Base-by-base conservation (phyloP, 2,113 vertebrate genomes). In the Protobothrops mucrosquamatus region DNA sequence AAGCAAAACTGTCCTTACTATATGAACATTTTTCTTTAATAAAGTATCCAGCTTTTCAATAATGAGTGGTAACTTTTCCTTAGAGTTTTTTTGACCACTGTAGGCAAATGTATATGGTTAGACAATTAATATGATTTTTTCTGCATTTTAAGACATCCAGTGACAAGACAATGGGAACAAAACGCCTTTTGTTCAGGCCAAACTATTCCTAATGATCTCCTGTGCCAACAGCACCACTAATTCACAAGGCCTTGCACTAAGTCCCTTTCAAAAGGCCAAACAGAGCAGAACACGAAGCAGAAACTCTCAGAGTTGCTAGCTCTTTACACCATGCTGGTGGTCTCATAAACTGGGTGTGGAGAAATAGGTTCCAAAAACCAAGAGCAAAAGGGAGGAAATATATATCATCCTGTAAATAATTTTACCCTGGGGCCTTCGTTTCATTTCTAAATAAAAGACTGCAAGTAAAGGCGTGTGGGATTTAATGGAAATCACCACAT, bases 131-230 rank as follows among this genome's bases (percentile, higher is more conserved):
- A 97, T 97, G 96, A 96, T 96, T 97, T 98, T 26, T 52, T 29
- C 48, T 52, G 51, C 86, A 51, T 52, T 98, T 96, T 93, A 96
- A 97, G 94, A 96, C 96, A 88, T 98, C 97, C 97, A 97, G 98
- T 97, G 97, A 94, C 96, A 97, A 96, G 97, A 99, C 98, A 99
- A 98, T 98, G 95, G 98, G 97, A 98, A 99, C 99, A 99, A 98
- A 98, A 92, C 97, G 96, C 94, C 98, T 98, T 99, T 99, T 99
- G 98, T 99, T 99, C 98, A 88, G 95, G 94, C 97, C 98, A 98
- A 98, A 98, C 98, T 98, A 97, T 98, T 98, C 98, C 98, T 98
- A 98, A 98, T 99, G 98, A 98, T 98, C 97, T 97, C 97, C 98
- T 97, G 97, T 97, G 98, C 98, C 98, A 98, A 98, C 98, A 97